Conservation (phyloP, 2,797 vertebrate species). For the Anas acuta region DNA sequence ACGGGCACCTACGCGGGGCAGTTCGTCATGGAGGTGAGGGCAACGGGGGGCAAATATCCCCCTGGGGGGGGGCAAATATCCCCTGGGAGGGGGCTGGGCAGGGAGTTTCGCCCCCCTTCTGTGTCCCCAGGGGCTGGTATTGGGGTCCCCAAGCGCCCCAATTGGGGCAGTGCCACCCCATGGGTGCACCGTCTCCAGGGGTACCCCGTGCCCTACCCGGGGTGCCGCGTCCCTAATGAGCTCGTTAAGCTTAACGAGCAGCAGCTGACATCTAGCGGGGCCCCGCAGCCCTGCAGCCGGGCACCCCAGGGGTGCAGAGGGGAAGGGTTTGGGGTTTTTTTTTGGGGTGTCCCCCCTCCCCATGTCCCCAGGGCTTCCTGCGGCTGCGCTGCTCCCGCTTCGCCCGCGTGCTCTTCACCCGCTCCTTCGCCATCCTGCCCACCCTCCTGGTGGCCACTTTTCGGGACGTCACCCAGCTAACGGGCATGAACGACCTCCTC, state of each 20-base stretch:
- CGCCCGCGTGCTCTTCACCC: constrained; percentile 76
- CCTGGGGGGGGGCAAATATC: rapidly evolving
- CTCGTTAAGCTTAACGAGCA: background rate
- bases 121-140: background rate
- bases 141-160: background rate
- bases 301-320: background rate
- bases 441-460: constrained; percentile 77
- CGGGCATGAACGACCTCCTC: constrained; percentile 81
- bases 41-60: background rate
- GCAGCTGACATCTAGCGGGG: constrained; percentile 38
- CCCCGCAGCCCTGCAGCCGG: background rate
- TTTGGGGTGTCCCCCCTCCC: no score
- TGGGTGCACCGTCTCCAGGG: no score
- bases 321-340: no score
- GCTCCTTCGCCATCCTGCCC: constrained; percentile 81
- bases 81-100: background rate
- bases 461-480: constrained; percentile 76
- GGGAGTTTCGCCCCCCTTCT: background rate
- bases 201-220: rapidly evolving
- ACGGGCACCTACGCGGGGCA: constrained; percentile 83
- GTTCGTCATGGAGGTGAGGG: constrained; percentile 84
- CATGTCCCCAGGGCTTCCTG: constrained; percentile 76
- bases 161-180: background rate
- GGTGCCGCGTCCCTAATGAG: background rate
- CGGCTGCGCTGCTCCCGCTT: constrained; percentile 82